phyloP scores from a whole-genome alignment of 2,113 vertebrate species.

The Notarius lentiginosus region DNA sequence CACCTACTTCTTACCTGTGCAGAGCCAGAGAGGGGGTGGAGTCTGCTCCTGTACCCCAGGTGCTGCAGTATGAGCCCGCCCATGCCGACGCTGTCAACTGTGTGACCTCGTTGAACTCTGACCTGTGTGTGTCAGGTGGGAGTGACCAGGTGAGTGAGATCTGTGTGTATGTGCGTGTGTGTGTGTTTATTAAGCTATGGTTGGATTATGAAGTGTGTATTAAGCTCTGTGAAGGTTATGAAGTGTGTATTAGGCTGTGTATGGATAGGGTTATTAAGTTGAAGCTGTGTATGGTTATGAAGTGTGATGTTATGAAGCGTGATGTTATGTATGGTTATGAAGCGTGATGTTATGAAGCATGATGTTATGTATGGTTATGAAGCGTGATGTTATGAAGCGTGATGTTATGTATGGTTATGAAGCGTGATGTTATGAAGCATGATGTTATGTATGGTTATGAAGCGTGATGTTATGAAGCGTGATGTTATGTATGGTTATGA shows the following conservation, averaged over 20 bases:
- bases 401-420: neutral
- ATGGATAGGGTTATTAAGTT: no score
- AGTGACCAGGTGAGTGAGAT: conserved; percentile 82
- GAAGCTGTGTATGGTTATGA: neutral
- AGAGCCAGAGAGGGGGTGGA: conserved; percentile 68
- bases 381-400: neutral
- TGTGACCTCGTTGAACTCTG: conserved; percentile 80
- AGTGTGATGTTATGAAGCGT: neutral
- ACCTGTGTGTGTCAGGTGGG: conserved; percentile 89
- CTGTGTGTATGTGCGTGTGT: neutral
- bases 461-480: neutral
- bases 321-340: neutral
- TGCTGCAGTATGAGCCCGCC: conserved; percentile 72
- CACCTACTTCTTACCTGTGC: conserved; percentile 60
- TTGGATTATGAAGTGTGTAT: neutral
- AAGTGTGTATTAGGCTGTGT: neutral
- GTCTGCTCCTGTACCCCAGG: conserved; percentile 44
- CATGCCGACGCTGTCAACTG: conserved; percentile 78
- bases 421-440: neutral
- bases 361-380: neutral
- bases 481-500: neutral
- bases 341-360: neutral
- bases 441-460: no score
- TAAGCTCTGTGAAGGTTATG: neutral
- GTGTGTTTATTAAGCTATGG: neutral